Conservation (phyloP, 2,113 vertebrate genomes). For the Peucedramus taeniatus region DNA sequence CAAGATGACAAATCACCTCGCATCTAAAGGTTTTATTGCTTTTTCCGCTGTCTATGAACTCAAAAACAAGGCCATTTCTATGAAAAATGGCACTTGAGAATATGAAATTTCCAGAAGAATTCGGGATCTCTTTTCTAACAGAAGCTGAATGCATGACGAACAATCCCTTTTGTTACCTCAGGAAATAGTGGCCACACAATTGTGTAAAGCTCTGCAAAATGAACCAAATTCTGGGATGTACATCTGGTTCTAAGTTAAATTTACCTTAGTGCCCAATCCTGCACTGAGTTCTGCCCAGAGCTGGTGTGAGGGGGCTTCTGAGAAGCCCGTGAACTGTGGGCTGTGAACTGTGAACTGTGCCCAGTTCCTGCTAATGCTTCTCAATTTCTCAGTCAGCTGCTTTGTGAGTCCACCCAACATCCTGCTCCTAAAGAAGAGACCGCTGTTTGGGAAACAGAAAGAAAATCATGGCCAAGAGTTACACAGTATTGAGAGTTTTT, state of each 20-base stretch:
- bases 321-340: neutral
- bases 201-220: neutral
- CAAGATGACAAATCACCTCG: conserved; percentile 44
- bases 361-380: neutral
- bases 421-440: neutral
- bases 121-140: neutral
- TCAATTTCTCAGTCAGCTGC: neutral
- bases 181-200: neutral
- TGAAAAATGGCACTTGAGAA: conserved; percentile 26
- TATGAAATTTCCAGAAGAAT: conserved; percentile 31
- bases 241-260: neutral
- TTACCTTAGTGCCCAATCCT: neutral
- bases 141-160: neutral
- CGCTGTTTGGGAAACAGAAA: neutral
- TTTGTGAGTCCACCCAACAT: neutral
- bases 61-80: conserved; percentile 11
- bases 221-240: neutral
- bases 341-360: too few species aligned
- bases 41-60: conserved; percentile 40
- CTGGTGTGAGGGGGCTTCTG: neutral
- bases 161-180: neutral
- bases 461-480: neutral
- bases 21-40: conserved; percentile 46
- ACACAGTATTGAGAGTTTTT: neutral
- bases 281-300: neutral